Conservation (phyloP, 2,113 vertebrate genomes). For the Cheilinus undulatus region DNA sequence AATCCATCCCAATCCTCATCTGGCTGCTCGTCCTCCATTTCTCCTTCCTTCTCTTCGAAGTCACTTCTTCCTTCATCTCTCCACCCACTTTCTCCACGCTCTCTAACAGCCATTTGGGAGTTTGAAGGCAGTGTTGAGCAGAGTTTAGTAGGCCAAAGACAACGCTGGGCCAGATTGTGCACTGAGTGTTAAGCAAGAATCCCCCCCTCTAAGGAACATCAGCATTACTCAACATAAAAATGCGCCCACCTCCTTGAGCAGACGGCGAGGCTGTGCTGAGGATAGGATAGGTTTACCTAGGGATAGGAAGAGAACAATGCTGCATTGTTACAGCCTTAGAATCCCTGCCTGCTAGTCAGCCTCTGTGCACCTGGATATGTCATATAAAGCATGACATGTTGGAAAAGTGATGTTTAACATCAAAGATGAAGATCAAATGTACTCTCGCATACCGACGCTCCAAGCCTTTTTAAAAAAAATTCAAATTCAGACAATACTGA, state of each 20-base stretch:
- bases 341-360: slow-evolving; percentile 16
- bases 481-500: no score
- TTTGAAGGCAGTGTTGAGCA: slow-evolving; percentile 73
- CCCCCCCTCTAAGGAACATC: slow-evolving; percentile 66
- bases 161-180: slow-evolving; percentile 64
- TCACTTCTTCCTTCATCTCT: slow-evolving; percentile 30
- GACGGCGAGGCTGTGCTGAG: slow-evolving; percentile 38
- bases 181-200: slow-evolving; percentile 67
- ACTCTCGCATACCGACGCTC: neutral
- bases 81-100: slow-evolving; percentile 40
- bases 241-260: slow-evolving; percentile 56
- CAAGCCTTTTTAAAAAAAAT: no score
- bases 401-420: slow-evolving; percentile 26
- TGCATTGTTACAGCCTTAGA: slow-evolving; percentile 57
- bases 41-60: slow-evolving; percentile 43
- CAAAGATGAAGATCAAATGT: slow-evolving; percentile 10
- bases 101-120: slow-evolving; percentile 64
- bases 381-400: slow-evolving; percentile 17
- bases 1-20: slow-evolving; percentile 75
- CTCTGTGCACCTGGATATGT: slow-evolving; percentile 36
- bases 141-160: slow-evolving; percentile 80
- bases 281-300: slow-evolving; percentile 59
- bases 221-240: slow-evolving; percentile 72
- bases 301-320: slow-evolving; percentile 67
- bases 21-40: slow-evolving; percentile 66